Conservation (phyloP, 2,888 invertebrate genomes). For the Chirona hameri region DNA sequence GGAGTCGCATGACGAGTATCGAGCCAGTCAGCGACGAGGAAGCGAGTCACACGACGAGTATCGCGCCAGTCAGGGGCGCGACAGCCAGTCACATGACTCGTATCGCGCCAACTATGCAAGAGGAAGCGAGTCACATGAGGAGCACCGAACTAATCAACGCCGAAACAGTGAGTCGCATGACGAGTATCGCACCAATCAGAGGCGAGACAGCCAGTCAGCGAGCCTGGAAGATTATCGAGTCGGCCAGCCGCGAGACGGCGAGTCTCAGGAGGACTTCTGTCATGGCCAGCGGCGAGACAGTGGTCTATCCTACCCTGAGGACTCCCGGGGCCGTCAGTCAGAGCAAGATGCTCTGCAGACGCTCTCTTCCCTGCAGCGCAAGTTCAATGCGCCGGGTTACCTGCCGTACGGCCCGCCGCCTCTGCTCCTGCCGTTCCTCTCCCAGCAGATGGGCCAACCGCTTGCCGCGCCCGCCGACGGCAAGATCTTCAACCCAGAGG, state of each 20-base stretch:
- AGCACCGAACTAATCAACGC: too few species aligned
- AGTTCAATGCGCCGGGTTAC: conserved; percentile 35
- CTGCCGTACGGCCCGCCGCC: conserved; percentile 37
- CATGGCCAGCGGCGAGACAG: neutral
- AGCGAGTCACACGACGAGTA: neutral
- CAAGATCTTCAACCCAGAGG: conserved; percentile 45
- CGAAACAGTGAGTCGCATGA: neutral
- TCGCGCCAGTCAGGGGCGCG: neutral
- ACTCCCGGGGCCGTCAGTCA: neutral
- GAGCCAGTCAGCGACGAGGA: neutral
- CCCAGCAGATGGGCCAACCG: conserved; percentile 13
- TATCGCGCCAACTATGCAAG: too few species aligned
- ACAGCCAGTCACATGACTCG: neutral
- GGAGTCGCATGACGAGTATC: neutral
- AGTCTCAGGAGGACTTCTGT: neutral
- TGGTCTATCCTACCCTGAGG: neutral
- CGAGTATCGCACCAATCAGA: neutral
- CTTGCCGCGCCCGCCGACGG: neutral
- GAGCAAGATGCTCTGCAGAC: neutral
- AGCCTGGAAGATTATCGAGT: neutral
- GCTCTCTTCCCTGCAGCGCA: conserved; percentile 8
- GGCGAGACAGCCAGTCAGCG: neutral
- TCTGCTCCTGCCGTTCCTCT: conserved; percentile 38
- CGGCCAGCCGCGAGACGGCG: neutral
- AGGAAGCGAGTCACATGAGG: too few species aligned